Base-by-base conservation (phyloP, 2,113 vertebrate species). In the Calidris pygmaea region DNA sequence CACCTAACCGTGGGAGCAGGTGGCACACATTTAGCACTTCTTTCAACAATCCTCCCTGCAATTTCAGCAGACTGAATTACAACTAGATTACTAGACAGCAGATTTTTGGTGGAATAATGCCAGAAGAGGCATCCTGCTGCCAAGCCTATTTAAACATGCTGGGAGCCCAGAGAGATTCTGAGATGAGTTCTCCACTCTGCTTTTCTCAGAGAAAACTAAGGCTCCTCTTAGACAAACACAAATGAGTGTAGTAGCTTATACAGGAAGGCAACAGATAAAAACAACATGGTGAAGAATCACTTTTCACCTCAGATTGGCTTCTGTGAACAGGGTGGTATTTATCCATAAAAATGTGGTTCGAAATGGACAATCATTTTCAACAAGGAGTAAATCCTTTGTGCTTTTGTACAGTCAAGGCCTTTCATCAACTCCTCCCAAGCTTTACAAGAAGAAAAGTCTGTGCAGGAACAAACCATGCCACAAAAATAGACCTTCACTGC, bases 111-210 rank as follows among this genome's bases (percentile, higher is more conserved):
- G 93, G 90, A 93, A 88, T 73, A 65, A 56, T 29, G 95, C 96
- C 94, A 97, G 87, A 94, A 83, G 20, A 89, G 47, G 48, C 50
- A 85, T 86, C 55, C 65, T 90, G 50, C 77, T 89, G 97, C 94
- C 88, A 93, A 89, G 56, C 65, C 55, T 74, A 84, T 85, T 91
- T 93, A 75, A 85, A 94, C 76, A 67, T 78, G 72, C 89, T 90
- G 72, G 47, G 85, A 96, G 53, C 39, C 52, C 71, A 86, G 58
- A 67, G 34, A 94, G 85, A 85, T 89, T 90, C 47, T 78, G 43
- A 81, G 21, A 68, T 52, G 60, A 77, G 79, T 52, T 91, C 30
- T 84, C n/a, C 29, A 53, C 68, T 84, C 58, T 71, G 37, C 37
- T 77, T 81, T 87, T 56, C 43, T 83, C 37, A 43, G 22, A 43